Conservation (phyloP, 2,888 invertebrate genomes). For the Podotricha telesiphe region DNA sequence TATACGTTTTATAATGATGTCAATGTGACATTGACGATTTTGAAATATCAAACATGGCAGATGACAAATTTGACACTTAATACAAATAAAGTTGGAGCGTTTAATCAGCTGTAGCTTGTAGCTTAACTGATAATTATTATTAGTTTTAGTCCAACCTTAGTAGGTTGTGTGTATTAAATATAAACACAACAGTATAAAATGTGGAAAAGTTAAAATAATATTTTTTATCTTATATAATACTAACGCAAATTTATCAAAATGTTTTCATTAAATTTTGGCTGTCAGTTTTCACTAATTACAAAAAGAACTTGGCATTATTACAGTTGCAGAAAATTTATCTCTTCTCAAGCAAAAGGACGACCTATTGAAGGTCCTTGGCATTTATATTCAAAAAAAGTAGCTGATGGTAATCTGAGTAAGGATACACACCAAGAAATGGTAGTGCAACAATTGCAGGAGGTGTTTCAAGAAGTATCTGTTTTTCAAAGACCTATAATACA, state of each 20-base stretch:
- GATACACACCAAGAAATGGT: conserved; percentile 90
- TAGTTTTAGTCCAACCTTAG: conserved; percentile 8
- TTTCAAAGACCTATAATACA: conserved; percentile 75
- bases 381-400: conserved; percentile 83
- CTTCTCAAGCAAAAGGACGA: conserved; percentile 60
- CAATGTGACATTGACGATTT: conserved; percentile 12
- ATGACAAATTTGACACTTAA: conserved; percentile 12
- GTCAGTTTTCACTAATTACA: conserved; percentile 56
- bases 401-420: conserved; percentile 82
- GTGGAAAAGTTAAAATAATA: not conserved
- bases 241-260: conserved; percentile 50
- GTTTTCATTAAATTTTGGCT: conserved; percentile 58
- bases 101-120: conserved; percentile 10
- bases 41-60: not conserved
- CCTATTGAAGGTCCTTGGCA: conserved; percentile 75
- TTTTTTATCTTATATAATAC: conserved; percentile 35
- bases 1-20: not conserved
- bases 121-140: conserved; percentile 3
- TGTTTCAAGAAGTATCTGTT: conserved; percentile 85
- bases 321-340: conserved; percentile 64
- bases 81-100: not conserved
- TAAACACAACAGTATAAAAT: conserved; percentile 14
- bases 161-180: not conserved
- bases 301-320: conserved; percentile 65
- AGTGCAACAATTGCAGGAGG: conserved; percentile 86